Evolutionary conservation across 2,797 vertebrate genomes (phyloP).

Genomic region (Hydrolagus colliei): DNA sequence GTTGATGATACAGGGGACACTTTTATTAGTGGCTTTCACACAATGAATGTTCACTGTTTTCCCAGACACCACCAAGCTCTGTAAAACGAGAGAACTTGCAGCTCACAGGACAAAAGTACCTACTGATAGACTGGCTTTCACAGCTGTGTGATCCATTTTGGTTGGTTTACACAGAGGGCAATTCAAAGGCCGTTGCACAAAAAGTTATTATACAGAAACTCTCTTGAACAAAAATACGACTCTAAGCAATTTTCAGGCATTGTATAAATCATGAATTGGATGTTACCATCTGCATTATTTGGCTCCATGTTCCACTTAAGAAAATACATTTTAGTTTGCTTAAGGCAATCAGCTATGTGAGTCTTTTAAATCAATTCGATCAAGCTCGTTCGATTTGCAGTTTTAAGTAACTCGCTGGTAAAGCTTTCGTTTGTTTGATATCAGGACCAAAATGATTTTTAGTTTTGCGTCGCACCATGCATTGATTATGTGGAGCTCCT

Average conservation of each 20-base stretch:
- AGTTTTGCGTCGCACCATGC: too few species aligned
- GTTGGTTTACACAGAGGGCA: slow-evolving; percentile 11
- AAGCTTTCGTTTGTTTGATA: too few species aligned
- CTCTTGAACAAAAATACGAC: slow-evolving; percentile 21
- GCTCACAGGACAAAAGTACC: slow-evolving; percentile 23
- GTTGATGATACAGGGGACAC: slow-evolving; percentile 12
- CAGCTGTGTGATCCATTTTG: slow-evolving; percentile 26
- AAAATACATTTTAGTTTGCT: neutral
- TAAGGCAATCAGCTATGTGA: neutral
- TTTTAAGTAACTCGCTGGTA: too few species aligned
- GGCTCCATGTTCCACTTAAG: neutral
- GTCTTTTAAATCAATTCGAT: too few species aligned
- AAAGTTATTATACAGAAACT: slow-evolving; percentile 21
- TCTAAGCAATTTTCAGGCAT: neutral
- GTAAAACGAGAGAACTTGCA: slow-evolving; percentile 12
- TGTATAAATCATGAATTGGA: slow-evolving; percentile 18
- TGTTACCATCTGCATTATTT: neutral
- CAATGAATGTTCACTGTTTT: slow-evolving; percentile 28
- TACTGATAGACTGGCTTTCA: slow-evolving; percentile 30
- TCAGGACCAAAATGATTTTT: too few species aligned
- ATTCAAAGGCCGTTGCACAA: slow-evolving; percentile 23
- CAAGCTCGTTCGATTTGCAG: too few species aligned
- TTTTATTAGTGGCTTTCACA: slow-evolving; percentile 20
- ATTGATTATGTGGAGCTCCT: too few species aligned
- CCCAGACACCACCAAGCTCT: slow-evolving; percentile 24